phyloP scores from a whole-genome alignment of 2,888 invertebrate species.

The Conomelus anceps region DNA sequence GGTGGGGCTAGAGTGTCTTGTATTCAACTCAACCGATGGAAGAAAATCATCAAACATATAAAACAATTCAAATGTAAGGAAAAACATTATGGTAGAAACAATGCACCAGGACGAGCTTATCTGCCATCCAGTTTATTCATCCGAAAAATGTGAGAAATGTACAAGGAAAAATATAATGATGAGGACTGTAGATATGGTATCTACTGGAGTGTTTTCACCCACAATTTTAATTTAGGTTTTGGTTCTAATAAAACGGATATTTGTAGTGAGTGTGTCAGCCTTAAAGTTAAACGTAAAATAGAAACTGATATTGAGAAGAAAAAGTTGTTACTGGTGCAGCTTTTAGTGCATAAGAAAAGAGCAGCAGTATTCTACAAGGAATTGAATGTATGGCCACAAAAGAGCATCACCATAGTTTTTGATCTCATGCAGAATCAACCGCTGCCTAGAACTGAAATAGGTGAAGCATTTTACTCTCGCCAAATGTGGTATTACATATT shows the following conservation, averaged over 20 bases:
- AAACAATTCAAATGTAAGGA: too few relatives aligned
- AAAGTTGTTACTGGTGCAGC: background rate
- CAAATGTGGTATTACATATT: conserved; percentile 18
- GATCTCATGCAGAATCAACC: conserved; percentile 20
- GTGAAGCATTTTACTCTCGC: conserved; percentile 12
- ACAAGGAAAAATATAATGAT: too few relatives aligned
- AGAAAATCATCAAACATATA: too few relatives aligned
- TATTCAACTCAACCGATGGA: too few relatives aligned
- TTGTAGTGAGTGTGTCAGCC: conserved; percentile 1
- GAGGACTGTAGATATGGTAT: too few relatives aligned
- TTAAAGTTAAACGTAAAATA: conserved; percentile 5
- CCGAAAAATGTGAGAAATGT: too few relatives aligned
- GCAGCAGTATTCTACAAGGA: background rate
- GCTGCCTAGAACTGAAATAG: conserved; percentile 15
- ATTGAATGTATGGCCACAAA: background rate
- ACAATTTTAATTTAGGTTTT: conserved; percentile 18
- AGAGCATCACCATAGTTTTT: conserved; percentile 16
- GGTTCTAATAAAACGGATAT: conserved; percentile 16
- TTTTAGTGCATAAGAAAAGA: conserved; percentile 7
- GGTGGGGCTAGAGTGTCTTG: too few relatives aligned
- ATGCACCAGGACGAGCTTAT: too few relatives aligned
- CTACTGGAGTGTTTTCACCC: too few relatives aligned
- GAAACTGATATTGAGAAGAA: conserved; percentile 6
- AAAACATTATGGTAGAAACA: too few relatives aligned
- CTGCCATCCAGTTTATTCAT: too few relatives aligned